A percentile compares a stretch with the other conserved stretches of the same genome.
Evolutionary conservation across 2,797 vertebrate genomes (phyloP).

Genomic region (Orientallactaga sibirica): DNA sequence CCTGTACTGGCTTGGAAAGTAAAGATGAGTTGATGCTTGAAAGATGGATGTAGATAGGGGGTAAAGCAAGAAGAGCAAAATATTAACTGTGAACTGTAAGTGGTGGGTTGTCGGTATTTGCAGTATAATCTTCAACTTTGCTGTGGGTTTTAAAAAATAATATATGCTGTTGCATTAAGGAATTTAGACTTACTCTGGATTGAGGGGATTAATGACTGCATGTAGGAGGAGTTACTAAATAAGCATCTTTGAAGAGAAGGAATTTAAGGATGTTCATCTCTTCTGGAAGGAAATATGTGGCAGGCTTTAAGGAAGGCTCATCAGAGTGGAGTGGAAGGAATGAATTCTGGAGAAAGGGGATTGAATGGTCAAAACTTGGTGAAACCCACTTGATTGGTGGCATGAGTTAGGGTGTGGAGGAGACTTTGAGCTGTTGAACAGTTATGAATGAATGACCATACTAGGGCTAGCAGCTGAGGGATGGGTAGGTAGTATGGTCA

Average conservation of each 20-base stretch:
- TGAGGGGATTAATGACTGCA: constrained; percentile 33
- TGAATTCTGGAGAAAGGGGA: neutral
- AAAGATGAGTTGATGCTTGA: constrained; percentile 44
- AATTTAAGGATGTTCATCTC: neutral
- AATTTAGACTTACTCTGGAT: constrained; percentile 57
- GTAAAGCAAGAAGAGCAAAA: constrained; percentile 25
- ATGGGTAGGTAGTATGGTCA: neutral
- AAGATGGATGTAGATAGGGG: neutral
- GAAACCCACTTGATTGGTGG: neutral
- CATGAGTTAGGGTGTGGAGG: neutral
- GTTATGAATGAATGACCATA: neutral
- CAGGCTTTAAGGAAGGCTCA: neutral
- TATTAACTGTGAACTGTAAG: neutral
- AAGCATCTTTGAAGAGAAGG: constrained; percentile 13
- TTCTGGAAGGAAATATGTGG: neutral
- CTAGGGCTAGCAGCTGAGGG: neutral
- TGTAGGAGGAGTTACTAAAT: constrained; percentile 23
- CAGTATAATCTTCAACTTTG: constrained; percentile 25
- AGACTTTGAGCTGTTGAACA: neutral
- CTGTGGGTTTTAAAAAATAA: constrained; percentile 26
- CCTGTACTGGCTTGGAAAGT: constrained; percentile 44
- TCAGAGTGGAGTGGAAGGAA: neutral
- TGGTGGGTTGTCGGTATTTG: neutral
- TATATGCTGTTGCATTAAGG: neutral
- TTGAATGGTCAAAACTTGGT: neutral